Evolutionary conservation across 2,888 invertebrate genomes (phyloP).

Genomic region (Polydrusus tereticollis): DNA sequence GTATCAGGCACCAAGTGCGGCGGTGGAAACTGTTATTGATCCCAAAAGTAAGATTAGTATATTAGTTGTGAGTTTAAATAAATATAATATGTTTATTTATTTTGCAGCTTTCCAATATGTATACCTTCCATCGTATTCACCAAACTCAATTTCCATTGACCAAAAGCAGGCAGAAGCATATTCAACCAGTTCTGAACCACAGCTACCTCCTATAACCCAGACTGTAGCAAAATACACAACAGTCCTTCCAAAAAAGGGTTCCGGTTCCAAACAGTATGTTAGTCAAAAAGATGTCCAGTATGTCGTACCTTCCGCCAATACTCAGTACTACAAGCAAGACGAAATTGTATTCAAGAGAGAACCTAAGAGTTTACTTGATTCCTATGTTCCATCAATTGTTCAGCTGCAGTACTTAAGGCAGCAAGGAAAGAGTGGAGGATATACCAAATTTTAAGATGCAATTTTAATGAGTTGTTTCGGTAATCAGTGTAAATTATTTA

Average conservation of each 20-base stretch:
- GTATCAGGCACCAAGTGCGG: slow-evolving; percentile 59
- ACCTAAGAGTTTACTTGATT: slow-evolving; percentile 69
- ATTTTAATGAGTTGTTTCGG: too few species aligned
- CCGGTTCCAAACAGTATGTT: slow-evolving; percentile 12
- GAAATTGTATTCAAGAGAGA: slow-evolving; percentile 55
- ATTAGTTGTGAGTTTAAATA: not conserved
- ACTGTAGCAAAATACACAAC: slow-evolving; percentile 28
- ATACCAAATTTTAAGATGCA: slow-evolving; percentile 19
- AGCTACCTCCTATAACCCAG: slow-evolving; percentile 26
- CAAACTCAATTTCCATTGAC: slow-evolving; percentile 47
- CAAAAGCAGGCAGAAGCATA: slow-evolving; percentile 54
- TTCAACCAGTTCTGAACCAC: slow-evolving; percentile 3
- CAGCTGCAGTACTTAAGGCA: slow-evolving; percentile 62
- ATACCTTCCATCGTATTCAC: slow-evolving; percentile 55
- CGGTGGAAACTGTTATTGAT: slow-evolving; percentile 61
- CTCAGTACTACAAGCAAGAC: slow-evolving; percentile 23
- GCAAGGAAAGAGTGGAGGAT: slow-evolving; percentile 42
- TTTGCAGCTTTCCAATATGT: slow-evolving; percentile 59
- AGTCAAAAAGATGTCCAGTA: slow-evolving; percentile 33
- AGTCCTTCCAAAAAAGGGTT: slow-evolving; percentile 7
- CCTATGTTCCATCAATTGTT: slow-evolving; percentile 67
- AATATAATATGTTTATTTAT: not conserved
- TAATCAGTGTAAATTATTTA: too few species aligned
- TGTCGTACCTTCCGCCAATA: slow-evolving; percentile 4
- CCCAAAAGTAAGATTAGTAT: slow-evolving; percentile 58